Evolutionary conservation across 2,888 invertebrate species (phyloP), one percentile per base, ranked within the genome.

Genomic region (Doris montereyensis): DNA sequence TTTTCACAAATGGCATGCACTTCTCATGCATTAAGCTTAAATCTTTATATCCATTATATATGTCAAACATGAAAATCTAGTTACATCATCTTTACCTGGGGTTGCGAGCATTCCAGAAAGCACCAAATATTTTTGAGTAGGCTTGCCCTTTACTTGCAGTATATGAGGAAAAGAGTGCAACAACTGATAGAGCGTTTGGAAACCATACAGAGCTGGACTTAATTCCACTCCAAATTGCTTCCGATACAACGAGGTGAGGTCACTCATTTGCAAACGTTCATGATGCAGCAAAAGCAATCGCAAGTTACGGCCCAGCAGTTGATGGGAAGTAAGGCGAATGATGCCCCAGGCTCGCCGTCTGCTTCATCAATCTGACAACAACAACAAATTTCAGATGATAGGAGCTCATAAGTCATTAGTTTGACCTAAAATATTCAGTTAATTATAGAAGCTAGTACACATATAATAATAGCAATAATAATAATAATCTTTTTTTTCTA

Each of bases 151-250:
- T 13, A 93, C 84, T n/a, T 89, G 87, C 2, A 93, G 92, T 1
- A 93, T 92, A 81, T 93, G 93, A 8, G 93, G 92, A 21, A 94
- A 89, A 5, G 93, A 92, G 83, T 93, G 92, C 5, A 94, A 90
- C 68, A 94, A 88, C 1, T 93, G 91, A n/a, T 89, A 86, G 1
- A 93, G 80, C 10, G 92, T 93, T 2, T 93, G 90, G 84, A 91
- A 93, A 0, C 94, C 94, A 86, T 93, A 93, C 28, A 92, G 89
- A 0, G 93, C 92, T 8, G 93, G 92, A 78, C 92, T 92, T 52
- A 93, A 92, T 34, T 92, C 88, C 26, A 91, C 89, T 2, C 93
- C 93, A 83, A 88, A 91, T 65, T 88, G 85, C 76, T 90, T 85
- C 26, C 83, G 84, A 80, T 85, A 89, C 28, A 86, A 52, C 57